Percentiles rank a stretch among this genome's conserved stretches.
phyloP scores from a whole-genome alignment of 2,888 invertebrate genomes.

The Hydraecia micacea region DNA sequence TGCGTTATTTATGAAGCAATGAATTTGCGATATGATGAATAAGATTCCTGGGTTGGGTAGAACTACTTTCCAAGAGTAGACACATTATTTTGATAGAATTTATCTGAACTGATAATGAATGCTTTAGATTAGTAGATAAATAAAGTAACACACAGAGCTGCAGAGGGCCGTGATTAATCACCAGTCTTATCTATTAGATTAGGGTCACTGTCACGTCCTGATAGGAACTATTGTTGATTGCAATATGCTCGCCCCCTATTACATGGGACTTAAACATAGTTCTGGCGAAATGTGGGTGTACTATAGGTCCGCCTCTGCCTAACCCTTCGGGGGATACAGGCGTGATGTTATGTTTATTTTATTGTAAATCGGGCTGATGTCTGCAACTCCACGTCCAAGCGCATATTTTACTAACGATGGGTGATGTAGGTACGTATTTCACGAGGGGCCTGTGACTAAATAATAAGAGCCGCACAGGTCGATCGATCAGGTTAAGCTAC shows the following conservation, averaged over 20 bases:
- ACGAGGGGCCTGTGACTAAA: too few species aligned
- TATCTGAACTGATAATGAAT: constrained; percentile 7
- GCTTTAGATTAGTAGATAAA: neutral
- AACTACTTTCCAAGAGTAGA: neutral
- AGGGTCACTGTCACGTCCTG: neutral
- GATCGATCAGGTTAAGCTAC: too few species aligned
- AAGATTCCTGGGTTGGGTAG: neutral
- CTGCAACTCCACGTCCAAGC: neutral
- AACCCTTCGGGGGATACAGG: too few species aligned
- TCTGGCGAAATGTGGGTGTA: neutral
- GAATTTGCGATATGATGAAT: neutral
- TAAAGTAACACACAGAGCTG: neutral
- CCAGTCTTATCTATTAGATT: constrained; percentile 14
- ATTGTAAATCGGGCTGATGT: neutral
- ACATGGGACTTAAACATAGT: neutral
- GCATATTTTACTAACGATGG: neutral
- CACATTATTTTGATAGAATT: neutral
- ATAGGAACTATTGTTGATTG: neutral
- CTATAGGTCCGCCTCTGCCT: too few species aligned
- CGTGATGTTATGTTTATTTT: neutral
- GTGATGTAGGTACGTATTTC: too few species aligned
- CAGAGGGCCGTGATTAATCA: neutral
- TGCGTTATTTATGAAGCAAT: neutral
- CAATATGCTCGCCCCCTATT: constrained; percentile 1
- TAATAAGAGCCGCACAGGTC: too few species aligned